Evolutionary conservation across 2,888 invertebrate species (phyloP), one percentile per base, ranked within the genome.

Genomic region (Chloromyia formosa): DNA sequence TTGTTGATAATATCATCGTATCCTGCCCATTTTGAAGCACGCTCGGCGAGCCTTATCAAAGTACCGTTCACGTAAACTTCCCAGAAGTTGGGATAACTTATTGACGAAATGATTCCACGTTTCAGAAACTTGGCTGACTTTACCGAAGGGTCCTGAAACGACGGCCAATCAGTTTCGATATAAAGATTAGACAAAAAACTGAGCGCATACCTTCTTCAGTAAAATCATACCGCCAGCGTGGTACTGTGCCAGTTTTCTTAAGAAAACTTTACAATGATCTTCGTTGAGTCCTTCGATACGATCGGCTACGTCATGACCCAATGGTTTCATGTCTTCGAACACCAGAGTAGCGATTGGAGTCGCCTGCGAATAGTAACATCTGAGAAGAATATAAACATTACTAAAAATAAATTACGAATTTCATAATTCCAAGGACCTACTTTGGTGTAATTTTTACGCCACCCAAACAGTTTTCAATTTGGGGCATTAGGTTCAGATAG

Each of bases 201-300:
- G n/a, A n/a, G n/a, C n/a, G n/a, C n/a, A 80, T 81, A 88, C 89
- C 84, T 87, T 87, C 79, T 88, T 86, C 64, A 83, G 84, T 75
- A 89, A 79, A 49, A 88, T 84, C 76, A 89, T 86, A 0, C 89
- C 88, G 18, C 86, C 85, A 12, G 88, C 89, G 80, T 89, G 89
- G 78, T 88, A 87, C 78, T 84, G 85, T 1, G 87, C 89, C 80
- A 89, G 80, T 80, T 87, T 87, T 74, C 83, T 82, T 1, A 89
- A 79, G 10, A 88, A 86, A 53, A 87, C 78, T 58, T 85, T 79
- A 75, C 86, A 85, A 80, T 89, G 89, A 14, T 84, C 82, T 79
- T 87, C 83, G 80, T 89, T 88, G 23, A 89, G 83, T n/a, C 89
- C 89, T 73, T 80, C 79, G 77, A 87, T 86, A 58, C 89, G 84